These are phyloP conservation scores for Syrrhaptes paradoxus DNA, from an alignment of 2,113 vertebrate species.

Conservation along the genomic window DNA sequence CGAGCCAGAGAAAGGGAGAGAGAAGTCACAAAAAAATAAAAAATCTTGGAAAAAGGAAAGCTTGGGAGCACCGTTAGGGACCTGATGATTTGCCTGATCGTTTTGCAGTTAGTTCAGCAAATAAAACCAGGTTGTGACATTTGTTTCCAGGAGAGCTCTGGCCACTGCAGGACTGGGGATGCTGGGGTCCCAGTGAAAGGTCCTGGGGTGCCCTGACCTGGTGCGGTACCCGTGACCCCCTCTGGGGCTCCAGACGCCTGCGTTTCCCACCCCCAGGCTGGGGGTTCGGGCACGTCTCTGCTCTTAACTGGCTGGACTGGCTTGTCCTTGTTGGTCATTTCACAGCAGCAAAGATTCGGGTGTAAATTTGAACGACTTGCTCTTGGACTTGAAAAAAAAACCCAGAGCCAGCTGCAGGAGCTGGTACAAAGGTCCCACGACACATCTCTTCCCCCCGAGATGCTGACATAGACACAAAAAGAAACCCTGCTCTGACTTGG, in stretches of 20 bases:
- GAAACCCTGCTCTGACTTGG: neutral
- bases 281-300: too few relatives aligned
- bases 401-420: neutral
- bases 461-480: neutral
- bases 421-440: neutral
- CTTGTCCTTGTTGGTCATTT: neutral
- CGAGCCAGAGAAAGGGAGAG: neutral
- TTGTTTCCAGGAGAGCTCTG: neutral
- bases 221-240: rapidly evolving
- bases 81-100: neutral
- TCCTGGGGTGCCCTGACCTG: too few relatives aligned
- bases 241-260: rapidly evolving
- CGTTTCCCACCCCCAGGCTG: neutral
- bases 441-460: neutral
- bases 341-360: neutral
- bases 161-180: neutral
- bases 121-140: neutral
- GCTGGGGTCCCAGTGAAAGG: neutral
- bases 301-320: neutral
- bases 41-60: neutral
- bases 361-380: neutral
- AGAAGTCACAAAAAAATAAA: neutral
- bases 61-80: neutral
- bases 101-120: neutral
- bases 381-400: neutral